Percentiles rank a stretch among this genome's conserved stretches.
Evolutionary conservation across 2,888 invertebrate species (phyloP).

Genomic region (Rotaria magnacalcarata): DNA sequence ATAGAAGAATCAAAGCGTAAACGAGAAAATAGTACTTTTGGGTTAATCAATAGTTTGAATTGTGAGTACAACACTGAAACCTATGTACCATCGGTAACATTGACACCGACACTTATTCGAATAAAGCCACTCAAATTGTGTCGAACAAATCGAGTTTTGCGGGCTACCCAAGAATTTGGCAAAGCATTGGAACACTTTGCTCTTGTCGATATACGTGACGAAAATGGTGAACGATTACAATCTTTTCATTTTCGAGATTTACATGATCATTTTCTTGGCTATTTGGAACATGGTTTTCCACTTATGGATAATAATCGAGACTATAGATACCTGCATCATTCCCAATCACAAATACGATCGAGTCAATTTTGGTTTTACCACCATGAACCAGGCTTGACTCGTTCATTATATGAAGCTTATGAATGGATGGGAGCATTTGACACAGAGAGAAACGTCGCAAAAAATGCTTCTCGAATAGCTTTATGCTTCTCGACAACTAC

Average conservation of each 20-base stretch:
- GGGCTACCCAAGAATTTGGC: not conserved
- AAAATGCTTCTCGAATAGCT: not conserved
- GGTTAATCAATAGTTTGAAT: not conserved
- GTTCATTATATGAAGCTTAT: not conserved
- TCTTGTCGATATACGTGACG: not conserved
- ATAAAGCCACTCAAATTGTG: not conserved
- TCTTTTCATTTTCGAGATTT: not conserved
- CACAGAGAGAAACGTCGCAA: not conserved
- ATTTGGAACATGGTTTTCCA: not conserved
- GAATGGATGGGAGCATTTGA: not conserved
- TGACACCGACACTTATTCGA: not conserved
- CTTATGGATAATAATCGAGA: not conserved
- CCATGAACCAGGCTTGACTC: not conserved
- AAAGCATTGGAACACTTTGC: not conserved
- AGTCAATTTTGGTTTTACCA: constrained; percentile 22
- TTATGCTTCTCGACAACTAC: not conserved
- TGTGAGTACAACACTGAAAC: not conserved
- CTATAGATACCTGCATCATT: constrained; percentile 26
- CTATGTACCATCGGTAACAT: not conserved
- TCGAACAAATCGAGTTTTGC: not conserved
- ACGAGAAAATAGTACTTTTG: not conserved
- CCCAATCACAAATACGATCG: not conserved
- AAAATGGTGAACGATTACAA: not conserved
- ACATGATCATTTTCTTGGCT: not conserved
- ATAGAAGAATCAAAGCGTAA: not conserved